These are phyloP conservation scores for Pipistrellus nathusii DNA, from an alignment of 2,797 vertebrate species.

Conservation along the genomic window DNA sequence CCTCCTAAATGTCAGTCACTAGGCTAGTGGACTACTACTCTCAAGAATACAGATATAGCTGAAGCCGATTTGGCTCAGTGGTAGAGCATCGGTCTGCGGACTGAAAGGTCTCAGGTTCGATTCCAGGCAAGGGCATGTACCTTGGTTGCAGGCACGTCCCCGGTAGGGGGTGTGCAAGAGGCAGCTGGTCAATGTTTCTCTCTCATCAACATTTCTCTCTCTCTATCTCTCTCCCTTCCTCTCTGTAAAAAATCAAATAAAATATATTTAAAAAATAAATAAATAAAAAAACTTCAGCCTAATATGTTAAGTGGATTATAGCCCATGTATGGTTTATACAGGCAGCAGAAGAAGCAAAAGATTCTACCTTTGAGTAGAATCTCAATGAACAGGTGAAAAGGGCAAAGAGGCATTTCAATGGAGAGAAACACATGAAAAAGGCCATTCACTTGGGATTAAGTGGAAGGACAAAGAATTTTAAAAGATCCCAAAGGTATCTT, in stretches of 20 bases:
- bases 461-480: background rate
- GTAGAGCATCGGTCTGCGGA: too few species aligned
- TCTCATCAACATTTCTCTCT: too few species aligned
- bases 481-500: background rate
- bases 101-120: too few species aligned
- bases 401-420: background rate
- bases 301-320: background rate
- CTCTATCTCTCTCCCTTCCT: too few species aligned
- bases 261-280: too few species aligned
- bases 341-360: background rate
- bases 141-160: too few species aligned
- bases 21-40: background rate
- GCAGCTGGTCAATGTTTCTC: too few species aligned
- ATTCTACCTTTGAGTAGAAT: background rate
- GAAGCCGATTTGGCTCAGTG: too few species aligned
- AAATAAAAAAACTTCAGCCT: constrained; percentile 15
- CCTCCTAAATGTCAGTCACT: background rate
- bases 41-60: background rate
- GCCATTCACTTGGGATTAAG: background rate
- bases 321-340: background rate
- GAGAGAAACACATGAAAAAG: background rate
- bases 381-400: background rate
- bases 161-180: too few species aligned
- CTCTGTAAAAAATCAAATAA: too few species aligned
- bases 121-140: too few species aligned